Evolutionary conservation across 92 coral and sea anemone genomes (phyloP), one percentile per base, ranked within the genome.

Genomic region (Scolanthus callimorphus): DNA sequence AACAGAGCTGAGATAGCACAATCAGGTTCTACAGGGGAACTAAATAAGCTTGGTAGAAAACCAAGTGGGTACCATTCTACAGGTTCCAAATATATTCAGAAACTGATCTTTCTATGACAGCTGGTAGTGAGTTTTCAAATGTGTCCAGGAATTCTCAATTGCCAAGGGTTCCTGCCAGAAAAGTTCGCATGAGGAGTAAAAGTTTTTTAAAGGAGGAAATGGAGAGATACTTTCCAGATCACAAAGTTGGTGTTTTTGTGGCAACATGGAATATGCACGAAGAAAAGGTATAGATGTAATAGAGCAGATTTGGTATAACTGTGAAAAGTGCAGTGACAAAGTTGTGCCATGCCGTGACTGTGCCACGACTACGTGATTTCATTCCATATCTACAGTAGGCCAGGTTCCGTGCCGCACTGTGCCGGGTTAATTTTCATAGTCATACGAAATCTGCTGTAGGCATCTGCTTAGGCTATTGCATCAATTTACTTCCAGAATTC

Each of bases 211-310:
- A 62, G 51, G 96, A 92, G 52, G 98, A 92, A 64, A 80, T 92
- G 85, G 89, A 88, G 57, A 82, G 77, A 11, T 84, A 92, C 62
- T 71, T 92, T 38, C 98, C 98, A 24, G 96, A 92, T 54, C 70
- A 58, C 2, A 68, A 62, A 54, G 75, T 92, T 60, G 87, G 88
- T 11, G 57, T 92, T 29, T 92, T 92, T 76, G 81, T 92, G 17
- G 92, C 90, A 58, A 92, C 98, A 17, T 92, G 98, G 98, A 92
- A 92, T 56, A 92, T 92, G 98, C 98, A 92, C 34, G 98, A 90
- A 48, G 98, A 92, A 64, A 92, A 92, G 98, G 98, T 92, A 26
- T 28, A 34, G 41, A n/a, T n/a, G n/a, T n/a, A n/a, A n/a, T n/a
- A n/a, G n/a, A n/a, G n/a, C n/a, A n/a, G n/a, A n/a, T n/a, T n/a